Percentiles rank a stretch among this genome's conserved stretches.
Evolutionary conservation across 2,888 invertebrate genomes (phyloP).

Genomic region (Spilosoma lubricipeda): DNA sequence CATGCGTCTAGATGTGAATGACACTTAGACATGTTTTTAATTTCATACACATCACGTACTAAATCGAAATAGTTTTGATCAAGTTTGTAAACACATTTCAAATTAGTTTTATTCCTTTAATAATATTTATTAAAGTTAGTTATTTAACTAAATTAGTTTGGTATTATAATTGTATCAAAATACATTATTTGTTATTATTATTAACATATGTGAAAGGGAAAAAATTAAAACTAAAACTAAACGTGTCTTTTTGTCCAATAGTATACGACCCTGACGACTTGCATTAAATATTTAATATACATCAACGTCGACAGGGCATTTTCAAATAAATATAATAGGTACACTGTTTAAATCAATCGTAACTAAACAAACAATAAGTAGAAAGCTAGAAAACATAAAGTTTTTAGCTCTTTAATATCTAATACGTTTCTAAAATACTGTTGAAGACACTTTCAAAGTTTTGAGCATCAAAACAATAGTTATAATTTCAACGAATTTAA

Average conservation of each 20-base stretch:
- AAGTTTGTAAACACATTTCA: neutral
- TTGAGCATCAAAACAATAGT: neutral
- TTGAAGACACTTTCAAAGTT: neutral
- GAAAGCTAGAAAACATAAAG: neutral
- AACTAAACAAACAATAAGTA: neutral
- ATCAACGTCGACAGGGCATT: neutral
- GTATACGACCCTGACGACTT: no score
- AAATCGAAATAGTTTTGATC: neutral
- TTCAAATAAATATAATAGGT: neutral
- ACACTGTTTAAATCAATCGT: neutral
- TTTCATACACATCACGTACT: neutral
- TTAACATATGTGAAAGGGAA: no score
- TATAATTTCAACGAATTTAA: neutral
- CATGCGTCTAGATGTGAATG: neutral
- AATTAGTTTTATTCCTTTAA: no score
- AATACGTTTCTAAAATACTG: neutral
- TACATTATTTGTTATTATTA: no score
- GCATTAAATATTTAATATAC: no score
- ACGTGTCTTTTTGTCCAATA: no score
- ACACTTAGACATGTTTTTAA: neutral
- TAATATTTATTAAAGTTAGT: no score
- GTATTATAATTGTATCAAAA: no score
- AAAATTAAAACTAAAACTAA: no score
- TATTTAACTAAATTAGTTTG: no score
- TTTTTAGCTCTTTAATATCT: neutral